Conservation (phyloP, 2,888 invertebrate genomes). For the Chirona hameri region DNA sequence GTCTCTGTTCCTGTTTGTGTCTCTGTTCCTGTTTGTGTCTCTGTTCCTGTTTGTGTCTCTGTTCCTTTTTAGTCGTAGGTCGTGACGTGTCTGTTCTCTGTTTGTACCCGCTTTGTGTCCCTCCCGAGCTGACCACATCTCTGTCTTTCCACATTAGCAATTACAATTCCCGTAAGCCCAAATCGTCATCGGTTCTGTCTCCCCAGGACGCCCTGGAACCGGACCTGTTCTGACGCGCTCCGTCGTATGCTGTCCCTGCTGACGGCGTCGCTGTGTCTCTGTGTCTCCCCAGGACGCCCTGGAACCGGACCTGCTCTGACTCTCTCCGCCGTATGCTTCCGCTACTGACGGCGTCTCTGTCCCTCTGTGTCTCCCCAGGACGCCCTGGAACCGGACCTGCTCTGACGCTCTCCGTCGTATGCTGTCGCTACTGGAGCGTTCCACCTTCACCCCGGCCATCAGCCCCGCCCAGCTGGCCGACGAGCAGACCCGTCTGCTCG, state of each 20-base stretch:
- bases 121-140: neutral
- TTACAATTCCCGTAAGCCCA: too few species aligned
- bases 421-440: conserved; percentile 62
- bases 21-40: too few species aligned
- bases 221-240: conserved; percentile 65
- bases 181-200: too few species aligned
- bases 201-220: conserved; percentile 59
- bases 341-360: too few species aligned
- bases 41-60: too few species aligned
- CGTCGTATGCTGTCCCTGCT: conserved; percentile 61
- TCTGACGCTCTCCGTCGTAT: conserved; percentile 63
- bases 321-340: too few species aligned
- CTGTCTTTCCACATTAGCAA: neutral
- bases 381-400: conserved; percentile 77
- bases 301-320: too few species aligned
- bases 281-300: too few species aligned
- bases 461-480: conserved; percentile 32
- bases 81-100: neutral
- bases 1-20: too few species aligned
- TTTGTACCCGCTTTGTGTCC: neutral
- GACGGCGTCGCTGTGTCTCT: conserved; percentile 34
- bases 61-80: too few species aligned
- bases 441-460: conserved; percentile 47
- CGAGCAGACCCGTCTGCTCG: conserved; percentile 34
- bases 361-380: conserved; percentile 51